Base-by-base conservation (phyloP, 2,797 vertebrate genomes). In the Choloepus didactylus region DNA sequence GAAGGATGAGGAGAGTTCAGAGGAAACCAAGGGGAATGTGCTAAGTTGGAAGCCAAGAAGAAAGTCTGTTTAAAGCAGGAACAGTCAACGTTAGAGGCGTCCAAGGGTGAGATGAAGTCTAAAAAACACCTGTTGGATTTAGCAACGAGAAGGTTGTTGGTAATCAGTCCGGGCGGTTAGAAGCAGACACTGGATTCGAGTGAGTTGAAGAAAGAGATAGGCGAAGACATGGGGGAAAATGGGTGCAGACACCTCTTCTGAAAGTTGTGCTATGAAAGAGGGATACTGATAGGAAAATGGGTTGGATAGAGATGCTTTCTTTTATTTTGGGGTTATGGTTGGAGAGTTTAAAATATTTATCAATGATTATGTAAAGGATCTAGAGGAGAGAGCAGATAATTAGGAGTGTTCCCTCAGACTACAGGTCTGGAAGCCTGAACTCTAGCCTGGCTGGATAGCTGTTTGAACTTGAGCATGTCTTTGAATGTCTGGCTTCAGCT, bases 181-280 rank as follows among this genome's bases (percentile, higher is more conserved):
- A 54, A 41, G 19, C 8, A 23, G 27, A 27, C 35, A 6, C 9
- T 16, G n/a, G 59, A 21, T n/a, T 21, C 31, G 60, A 35, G 54
- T 2, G 23, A 21, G 56, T 49, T 16, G 49, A 70, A 80, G 18
- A 54, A 14, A 1, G 60, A 67, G 62, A 56, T 46, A 59, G 44
- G 79, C 10, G 1, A 70, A 2, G 19, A 14, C 44, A 6, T 14
- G 35, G n/a, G 60, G 31, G 23, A 2, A 12, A 1, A 0, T 66
- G n/a, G 35, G 9, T 16, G 0, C 75, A 27, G n/a, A 23, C 19
- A 6, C 35, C 4, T 3, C 1, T 69, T 67, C 86, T 31, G 23
- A 41, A 35, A 59, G 6, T 8, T 15, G 31, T 23, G 10, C 64
- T 88, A 7, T 16, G 38, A 59, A 60, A 75, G 49, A 67, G 23